Evolutionary conservation across 2,797 vertebrate species (phyloP).

Genomic region (Arctocebus calabarensis): DNA sequence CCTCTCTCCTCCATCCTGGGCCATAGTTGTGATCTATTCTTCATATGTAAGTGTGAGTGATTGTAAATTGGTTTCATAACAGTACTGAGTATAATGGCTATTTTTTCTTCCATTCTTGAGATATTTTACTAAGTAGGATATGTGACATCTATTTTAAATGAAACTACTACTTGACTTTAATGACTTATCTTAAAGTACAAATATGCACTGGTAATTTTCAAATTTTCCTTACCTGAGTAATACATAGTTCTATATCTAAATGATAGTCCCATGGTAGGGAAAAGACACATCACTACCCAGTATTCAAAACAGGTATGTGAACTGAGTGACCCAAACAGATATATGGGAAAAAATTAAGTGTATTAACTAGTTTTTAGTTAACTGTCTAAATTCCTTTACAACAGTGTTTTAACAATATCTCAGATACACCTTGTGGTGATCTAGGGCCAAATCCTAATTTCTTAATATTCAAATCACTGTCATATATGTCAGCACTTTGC

Average conservation of each 20-base stretch:
- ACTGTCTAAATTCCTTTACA: not conserved
- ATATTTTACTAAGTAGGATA: too few species aligned
- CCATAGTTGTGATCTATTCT: too few species aligned
- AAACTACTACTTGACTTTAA: not conserved
- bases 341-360: not conserved
- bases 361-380: not conserved
- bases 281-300: not conserved
- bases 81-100: too few species aligned
- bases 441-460: not conserved
- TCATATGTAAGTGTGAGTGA: too few species aligned
- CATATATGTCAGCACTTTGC: not conserved
- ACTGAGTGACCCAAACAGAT: not conserved
- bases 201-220: not conserved
- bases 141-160: not conserved
- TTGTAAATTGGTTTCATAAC: too few species aligned
- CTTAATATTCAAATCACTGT: not conserved
- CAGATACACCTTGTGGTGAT: not conserved
- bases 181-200: not conserved
- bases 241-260: not conserved
- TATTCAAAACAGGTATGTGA: slow-evolving; percentile 4
- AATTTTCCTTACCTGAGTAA: not conserved
- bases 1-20: too few species aligned
- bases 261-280: not conserved
- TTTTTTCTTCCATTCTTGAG: too few species aligned
- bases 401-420: not conserved